Evolutionary conservation across 2,113 vertebrate genomes (phyloP), one percentile per base, ranked within the genome.

Genomic region (Calonectris borealis): DNA sequence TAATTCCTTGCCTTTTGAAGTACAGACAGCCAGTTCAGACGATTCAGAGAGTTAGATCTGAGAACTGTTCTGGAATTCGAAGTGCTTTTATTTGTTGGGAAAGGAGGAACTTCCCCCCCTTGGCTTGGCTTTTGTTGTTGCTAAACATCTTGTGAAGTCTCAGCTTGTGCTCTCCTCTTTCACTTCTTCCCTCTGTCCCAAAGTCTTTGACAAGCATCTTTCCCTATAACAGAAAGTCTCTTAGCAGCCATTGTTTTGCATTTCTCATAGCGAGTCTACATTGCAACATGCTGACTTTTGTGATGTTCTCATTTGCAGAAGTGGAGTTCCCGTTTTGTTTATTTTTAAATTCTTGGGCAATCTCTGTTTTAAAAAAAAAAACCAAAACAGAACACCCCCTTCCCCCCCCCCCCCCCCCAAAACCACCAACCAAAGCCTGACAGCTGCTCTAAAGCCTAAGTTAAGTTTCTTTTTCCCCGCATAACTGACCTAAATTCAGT

Each of bases 311-410:
- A 27, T 69, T 89, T 85, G 78, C 58, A 84, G 83, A 91, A 89
- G 54, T 72, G 64, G 81, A 95, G 86, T 97, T 97, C 84, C 93
- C 2, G 5, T 91, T 96, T 86, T 58, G 51, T 92, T 95, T 93
- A 80, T 96, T 97, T 97, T 88, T 91, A 82, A 96, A 78, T 51
- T 49, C 40, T 94, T 96, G 58, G 90, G 69, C 93, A 96, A 96
- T 94, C 86, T 65, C 86, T 83, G 80, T 75, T 69, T 20, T 1
- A 44, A 83, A 88, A 71, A 57, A 55, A 69, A 46, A 83, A 42
- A 14, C 36, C 17, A 29, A 34, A 36, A 60, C 34, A 31, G 25
- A 29, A 36, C 21, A 12, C 19, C 9, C 44, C 13, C 13, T 14
- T 16, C 6, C 42, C 14, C 42, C 42, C 42, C 42, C 13, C 42